A percentile compares a stretch with the other conserved stretches of the same genome.
phyloP scores from a whole-genome alignment of 2,797 vertebrate species.

The Centropyge bicolor region DNA sequence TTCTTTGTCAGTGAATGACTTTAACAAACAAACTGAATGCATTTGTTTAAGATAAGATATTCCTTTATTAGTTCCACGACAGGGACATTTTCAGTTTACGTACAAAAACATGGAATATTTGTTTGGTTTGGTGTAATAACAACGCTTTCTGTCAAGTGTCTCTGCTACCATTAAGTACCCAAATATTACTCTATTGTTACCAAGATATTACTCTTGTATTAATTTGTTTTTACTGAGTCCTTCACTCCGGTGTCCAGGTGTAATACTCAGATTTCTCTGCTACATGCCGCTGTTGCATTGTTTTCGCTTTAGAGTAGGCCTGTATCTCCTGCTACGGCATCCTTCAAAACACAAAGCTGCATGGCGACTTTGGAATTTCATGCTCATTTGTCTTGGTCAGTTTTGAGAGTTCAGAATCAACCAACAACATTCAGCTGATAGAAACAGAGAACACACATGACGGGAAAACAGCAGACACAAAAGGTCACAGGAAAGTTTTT shows the following conservation, averaged over 20 bases:
- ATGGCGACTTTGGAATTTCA: not conserved
- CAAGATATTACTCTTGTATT: too few relatives aligned
- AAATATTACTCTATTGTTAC: too few relatives aligned
- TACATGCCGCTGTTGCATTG: constrained; percentile 16
- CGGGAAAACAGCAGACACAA: not conserved
- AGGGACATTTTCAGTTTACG: too few relatives aligned
- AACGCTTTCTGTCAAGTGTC: too few relatives aligned
- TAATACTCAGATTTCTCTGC: constrained; percentile 11
- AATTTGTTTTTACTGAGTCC: too few relatives aligned
- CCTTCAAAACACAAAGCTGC: too few relatives aligned
- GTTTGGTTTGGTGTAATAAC: too few relatives aligned
- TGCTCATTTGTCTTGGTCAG: not conserved
- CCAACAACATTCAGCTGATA: not conserved
- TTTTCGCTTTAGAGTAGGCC: not conserved
- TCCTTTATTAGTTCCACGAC: too few relatives aligned
- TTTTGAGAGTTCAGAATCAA: not conserved
- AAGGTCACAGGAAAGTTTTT: not conserved
- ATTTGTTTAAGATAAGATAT: not conserved
- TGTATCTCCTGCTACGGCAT: not conserved
- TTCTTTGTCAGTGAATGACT: not conserved
- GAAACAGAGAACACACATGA: not conserved
- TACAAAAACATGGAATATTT: too few relatives aligned
- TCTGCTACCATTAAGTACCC: too few relatives aligned
- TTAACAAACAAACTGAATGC: not conserved
- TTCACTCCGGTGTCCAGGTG: not conserved